These are phyloP conservation scores for Caenorhabditis plicata DNA, from an alignment of 2,888 invertebrate species.

Conservation along the genomic window DNA sequence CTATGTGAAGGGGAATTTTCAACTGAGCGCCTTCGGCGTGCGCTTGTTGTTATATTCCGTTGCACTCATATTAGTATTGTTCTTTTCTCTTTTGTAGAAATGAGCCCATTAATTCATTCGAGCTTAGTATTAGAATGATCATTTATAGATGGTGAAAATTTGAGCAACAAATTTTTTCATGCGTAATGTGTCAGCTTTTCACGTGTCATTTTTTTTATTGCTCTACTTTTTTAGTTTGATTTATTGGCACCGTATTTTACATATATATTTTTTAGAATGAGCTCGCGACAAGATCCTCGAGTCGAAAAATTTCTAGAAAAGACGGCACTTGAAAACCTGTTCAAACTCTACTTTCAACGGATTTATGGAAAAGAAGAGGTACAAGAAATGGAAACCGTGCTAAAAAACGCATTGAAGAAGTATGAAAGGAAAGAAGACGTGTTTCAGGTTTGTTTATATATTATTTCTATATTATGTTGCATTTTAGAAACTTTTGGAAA, in stretches of 20 bases:
- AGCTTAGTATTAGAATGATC: conserved; percentile 6
- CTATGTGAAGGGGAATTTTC: no score
- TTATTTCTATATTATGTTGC: conserved; percentile 9
- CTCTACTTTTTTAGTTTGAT: conserved; percentile 10
- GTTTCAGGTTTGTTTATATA: conserved; percentile 12
- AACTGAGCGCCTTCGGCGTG: no score
- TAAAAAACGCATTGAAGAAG: conserved; percentile 6
- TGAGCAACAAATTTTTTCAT: conserved; percentile 10
- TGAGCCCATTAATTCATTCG: conserved; percentile 6
- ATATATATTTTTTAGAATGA: conserved; percentile 6
- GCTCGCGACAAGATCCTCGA: conserved; percentile 5
- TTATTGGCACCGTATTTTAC: conserved; percentile 9
- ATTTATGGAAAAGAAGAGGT: conserved; percentile 7
- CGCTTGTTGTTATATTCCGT: no score
- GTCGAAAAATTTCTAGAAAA: conserved; percentile 10
- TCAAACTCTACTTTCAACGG: conserved; percentile 12
- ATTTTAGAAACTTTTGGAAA: conserved; percentile 13
- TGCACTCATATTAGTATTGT: no score
- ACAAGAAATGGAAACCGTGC: conserved; percentile 7
- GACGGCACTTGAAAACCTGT: conserved; percentile 10
- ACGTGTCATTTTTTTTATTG: conserved; percentile 9
- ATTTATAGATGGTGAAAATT: conserved; percentile 9
- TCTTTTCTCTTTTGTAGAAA: no score
- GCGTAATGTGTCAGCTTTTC: conserved; percentile 9
- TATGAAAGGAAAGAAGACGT: conserved; percentile 6